Base-by-base conservation (phyloP, 37 sponge, comb jelly and placozoan species). In the Eunapius fragilis region DNA sequence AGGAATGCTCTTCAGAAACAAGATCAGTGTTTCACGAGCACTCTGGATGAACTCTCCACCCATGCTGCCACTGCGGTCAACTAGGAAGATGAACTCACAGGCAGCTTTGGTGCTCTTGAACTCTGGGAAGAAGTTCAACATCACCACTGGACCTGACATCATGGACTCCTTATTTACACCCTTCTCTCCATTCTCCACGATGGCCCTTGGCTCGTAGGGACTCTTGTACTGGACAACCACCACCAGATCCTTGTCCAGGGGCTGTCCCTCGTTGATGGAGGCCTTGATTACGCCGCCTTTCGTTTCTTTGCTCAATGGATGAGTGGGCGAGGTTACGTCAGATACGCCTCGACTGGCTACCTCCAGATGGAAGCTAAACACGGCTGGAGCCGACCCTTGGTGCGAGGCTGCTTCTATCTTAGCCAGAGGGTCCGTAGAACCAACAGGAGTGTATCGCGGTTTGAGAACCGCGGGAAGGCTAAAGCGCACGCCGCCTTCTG, bases 21-120 rank as follows among this genome's bases (percentile, higher is more conserved):
- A 78, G 28, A 87, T 67, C 67, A 95, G 88, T 37, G 96, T 92
- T 49, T 95, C 96, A 30, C 83, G 36, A 72, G 93, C 93, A 67
- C 90, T 79, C 32, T 71, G 72, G 82, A 92, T 95, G 88, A 75
- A 88, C 14, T 68, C 30, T 14, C 95, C 95, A 23, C 75, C 32
- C 96, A 95, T 95, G 47, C 93, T 92, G 24, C 95, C 95, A 84
- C 95, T 95, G 80, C 93, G 92, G 68, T 95, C 95, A 23, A 95
- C 85, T 27, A 95, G 79, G 32, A 95, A 95, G 27, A 95, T 78
- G 37, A 86, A 92, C 79, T 95, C 95, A 31, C 95, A 85, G 2
- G 83, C 71, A 30, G 71, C 89, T 25, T 73, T 72, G 37, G 37
- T 79, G 32, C 33, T 68, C 22, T 77, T 10, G 34, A 89, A 93